Evolutionary conservation across 1,140 invertebrate genomes (phyloP).

Genomic region (Pomacea maculata): DNA sequence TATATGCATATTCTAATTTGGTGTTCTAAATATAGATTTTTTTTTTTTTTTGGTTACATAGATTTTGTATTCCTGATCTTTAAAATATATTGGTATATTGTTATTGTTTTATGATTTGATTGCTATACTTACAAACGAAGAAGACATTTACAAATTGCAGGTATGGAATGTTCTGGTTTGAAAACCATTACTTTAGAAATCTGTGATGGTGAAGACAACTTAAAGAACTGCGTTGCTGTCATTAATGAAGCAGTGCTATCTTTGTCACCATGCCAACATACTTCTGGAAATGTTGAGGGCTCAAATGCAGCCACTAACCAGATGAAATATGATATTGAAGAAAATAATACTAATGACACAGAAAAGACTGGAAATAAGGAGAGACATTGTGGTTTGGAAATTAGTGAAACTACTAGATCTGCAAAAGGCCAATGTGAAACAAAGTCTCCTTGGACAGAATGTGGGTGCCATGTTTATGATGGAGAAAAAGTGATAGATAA

Average conservation of each 20-base stretch:
- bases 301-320: background rate
- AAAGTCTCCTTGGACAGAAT: too few relatives aligned
- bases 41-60: too few relatives aligned
- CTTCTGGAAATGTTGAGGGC: background rate
- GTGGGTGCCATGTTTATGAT: too few relatives aligned
- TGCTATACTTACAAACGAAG: background rate
- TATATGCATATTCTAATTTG: too few relatives aligned
- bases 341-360: background rate
- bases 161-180: constrained; percentile 22
- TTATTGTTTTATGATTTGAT: too few relatives aligned
- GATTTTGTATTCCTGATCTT: too few relatives aligned
- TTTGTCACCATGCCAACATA: constrained; percentile 4
- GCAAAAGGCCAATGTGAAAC: too few relatives aligned
- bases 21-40: too few relatives aligned
- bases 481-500: too few relatives aligned
- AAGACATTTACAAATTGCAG: background rate
- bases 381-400: background rate
- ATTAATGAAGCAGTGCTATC: background rate
- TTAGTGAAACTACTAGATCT: too few relatives aligned
- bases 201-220: constrained; percentile 13
- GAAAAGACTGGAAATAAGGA: background rate
- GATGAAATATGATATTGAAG: background rate
- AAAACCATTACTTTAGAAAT: constrained; percentile 25
- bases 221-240: constrained; percentile 2
- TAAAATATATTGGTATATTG: too few relatives aligned